phyloP scores from a whole-genome alignment of 2,113 vertebrate genomes.

The Mustelus asterias region DNA sequence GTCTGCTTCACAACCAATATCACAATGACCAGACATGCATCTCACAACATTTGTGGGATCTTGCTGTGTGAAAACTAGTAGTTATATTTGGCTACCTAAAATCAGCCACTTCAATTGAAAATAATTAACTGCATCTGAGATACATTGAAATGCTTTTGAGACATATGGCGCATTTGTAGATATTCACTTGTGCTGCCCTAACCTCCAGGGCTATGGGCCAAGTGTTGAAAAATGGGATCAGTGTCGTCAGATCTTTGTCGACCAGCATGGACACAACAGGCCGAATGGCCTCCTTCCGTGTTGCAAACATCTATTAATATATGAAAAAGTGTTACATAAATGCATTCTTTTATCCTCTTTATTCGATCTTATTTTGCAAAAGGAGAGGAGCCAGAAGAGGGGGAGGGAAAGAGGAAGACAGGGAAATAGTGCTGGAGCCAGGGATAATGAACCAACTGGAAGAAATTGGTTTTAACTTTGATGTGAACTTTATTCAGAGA shows the following conservation, averaged over 20 bases:
- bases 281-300: too few species aligned
- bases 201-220: too few species aligned
- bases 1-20: not conserved
- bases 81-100: not conserved
- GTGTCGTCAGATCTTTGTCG: too few species aligned
- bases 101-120: not conserved
- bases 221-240: too few species aligned
- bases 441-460: not conserved
- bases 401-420: not conserved
- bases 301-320: too few species aligned
- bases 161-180: too few species aligned
- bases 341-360: not conserved
- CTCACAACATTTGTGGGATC: not conserved
- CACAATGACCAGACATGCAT: not conserved
- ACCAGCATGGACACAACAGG: too few species aligned
- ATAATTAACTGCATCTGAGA: not conserved
- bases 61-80: not conserved
- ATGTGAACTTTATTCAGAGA: constrained; percentile 1
- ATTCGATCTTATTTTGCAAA: not conserved
- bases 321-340: not conserved
- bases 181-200: too few species aligned
- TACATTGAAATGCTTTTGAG: not conserved
- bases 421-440: not conserved
- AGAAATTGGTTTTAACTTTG: not conserved
- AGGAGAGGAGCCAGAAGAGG: not conserved